phyloP scores from a whole-genome alignment of 2,797 vertebrate species.

The Pygocentrus nattereri region DNA sequence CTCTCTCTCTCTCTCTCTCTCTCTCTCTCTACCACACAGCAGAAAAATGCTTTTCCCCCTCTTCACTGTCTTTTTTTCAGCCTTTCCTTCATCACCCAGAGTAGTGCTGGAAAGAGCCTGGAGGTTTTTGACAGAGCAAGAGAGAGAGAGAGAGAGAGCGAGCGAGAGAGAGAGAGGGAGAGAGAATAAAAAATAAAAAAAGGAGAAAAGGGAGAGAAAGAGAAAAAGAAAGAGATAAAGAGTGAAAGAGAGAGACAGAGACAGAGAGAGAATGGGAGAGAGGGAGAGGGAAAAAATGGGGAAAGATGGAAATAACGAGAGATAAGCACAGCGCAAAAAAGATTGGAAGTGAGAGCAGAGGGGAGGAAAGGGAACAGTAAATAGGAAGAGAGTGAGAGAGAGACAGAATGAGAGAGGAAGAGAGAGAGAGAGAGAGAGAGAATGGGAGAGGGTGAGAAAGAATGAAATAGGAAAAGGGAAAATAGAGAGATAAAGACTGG shows the following conservation, averaged over 20 bases:
- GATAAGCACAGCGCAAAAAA: too few species aligned
- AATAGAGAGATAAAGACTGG: too few species aligned
- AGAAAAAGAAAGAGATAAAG: background rate
- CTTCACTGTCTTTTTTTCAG: slow-evolving; percentile 4
- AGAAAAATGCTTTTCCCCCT: slow-evolving; percentile 2
- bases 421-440: too few species aligned
- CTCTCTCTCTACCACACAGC: too few species aligned
- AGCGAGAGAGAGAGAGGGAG: too few species aligned
- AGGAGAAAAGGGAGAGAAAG: background rate
- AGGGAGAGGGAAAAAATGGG: background rate
- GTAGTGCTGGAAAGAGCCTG: background rate
- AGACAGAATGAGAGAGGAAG: too few species aligned
- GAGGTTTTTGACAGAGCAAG: background rate
- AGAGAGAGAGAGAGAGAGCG: background rate
- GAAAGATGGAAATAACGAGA: background rate
- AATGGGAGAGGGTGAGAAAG: too few species aligned
- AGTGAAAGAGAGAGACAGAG: background rate
- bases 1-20: background rate
- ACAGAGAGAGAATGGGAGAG: too few species aligned
- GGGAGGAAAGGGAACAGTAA: too few species aligned
- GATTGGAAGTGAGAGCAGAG: background rate
- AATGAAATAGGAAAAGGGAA: too few species aligned
- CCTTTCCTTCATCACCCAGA: background rate
- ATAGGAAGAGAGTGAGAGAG: too few species aligned
- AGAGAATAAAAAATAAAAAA: too few species aligned